These are phyloP conservation scores for Onchidella celtica DNA, from an alignment of 2,888 invertebrate genomes.

Conservation along the genomic window DNA sequence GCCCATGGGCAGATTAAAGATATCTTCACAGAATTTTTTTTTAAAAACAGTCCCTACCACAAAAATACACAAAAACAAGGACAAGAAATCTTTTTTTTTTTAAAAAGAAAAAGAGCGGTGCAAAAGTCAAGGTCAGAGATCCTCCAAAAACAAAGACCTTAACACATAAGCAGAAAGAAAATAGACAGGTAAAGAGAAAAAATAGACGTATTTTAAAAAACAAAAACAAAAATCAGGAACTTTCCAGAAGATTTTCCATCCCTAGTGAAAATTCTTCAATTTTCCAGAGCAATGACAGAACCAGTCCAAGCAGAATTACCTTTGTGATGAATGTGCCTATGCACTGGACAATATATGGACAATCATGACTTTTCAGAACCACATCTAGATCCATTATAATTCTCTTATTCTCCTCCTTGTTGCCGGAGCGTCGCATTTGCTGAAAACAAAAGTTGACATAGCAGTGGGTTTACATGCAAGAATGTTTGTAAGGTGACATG, in stretches of 20 bases:
- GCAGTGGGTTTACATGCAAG: no score
- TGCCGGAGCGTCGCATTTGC: slow-evolving; percentile 96
- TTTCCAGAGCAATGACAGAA: neutral
- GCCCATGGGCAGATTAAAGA: no score
- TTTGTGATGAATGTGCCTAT: slow-evolving; percentile 97
- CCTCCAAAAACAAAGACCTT: no score
- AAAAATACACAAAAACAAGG: no score
- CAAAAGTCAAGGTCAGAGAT: no score
- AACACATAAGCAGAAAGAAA: no score
- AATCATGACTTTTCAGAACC: slow-evolving; percentile 97
- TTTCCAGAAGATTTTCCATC: neutral
- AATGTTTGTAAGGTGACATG: no score
- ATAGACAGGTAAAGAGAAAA: neutral
- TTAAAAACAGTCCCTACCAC: no score
- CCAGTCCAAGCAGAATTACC: no score
- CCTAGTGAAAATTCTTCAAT: neutral
- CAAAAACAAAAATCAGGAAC: neutral
- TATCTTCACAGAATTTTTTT: no score
- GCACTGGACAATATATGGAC: slow-evolving; percentile 97
- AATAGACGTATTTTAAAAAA: neutral
- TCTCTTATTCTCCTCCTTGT: slow-evolving; percentile 97
- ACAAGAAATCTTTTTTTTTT: no score
- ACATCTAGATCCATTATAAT: slow-evolving; percentile 99
- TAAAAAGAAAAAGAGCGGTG: no score
- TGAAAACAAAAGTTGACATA: slow-evolving; percentile 59